A percentile compares a stretch with the other conserved stretches of the same genome.
phyloP scores from a whole-genome alignment of 2,113 vertebrate genomes.

The Cebus imitator region DNA sequence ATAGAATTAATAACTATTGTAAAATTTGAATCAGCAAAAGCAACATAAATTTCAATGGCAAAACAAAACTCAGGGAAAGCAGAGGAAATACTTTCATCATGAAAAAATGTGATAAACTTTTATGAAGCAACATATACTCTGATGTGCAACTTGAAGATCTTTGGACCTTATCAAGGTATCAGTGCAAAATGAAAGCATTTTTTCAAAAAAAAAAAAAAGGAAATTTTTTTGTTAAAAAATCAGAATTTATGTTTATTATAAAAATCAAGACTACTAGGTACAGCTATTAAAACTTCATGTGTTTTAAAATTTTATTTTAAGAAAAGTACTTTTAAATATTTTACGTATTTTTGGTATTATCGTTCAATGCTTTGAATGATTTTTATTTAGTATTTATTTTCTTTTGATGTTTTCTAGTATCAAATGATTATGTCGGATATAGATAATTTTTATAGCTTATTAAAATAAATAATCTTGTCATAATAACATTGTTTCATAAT shows the following conservation, averaged over 20 bases:
- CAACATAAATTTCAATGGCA: constrained; percentile 5
- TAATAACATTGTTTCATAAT: neutral
- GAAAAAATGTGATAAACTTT: neutral
- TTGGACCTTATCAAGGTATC: neutral
- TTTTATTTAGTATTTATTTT: constrained; percentile 37
- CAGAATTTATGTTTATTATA: neutral
- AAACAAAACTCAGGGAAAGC: neutral
- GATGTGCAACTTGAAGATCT: neutral
- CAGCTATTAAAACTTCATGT: neutral
- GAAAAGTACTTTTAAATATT: neutral
- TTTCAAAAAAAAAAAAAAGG: neutral
- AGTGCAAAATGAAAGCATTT: neutral
- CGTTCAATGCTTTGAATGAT: neutral
- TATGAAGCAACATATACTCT: neutral
- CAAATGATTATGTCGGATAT: neutral
- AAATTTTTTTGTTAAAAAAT: too few species aligned
- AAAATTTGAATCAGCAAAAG: neutral
- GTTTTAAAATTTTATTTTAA: neutral
- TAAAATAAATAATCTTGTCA: neutral
- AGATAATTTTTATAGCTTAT: neutral
- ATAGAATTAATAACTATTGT: neutral
- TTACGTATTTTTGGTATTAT: neutral
- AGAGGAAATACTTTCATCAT: neutral
- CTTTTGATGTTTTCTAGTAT: constrained; percentile 5
- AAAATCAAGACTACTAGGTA: neutral